Base-by-base conservation (phyloP, 1,140 invertebrate species). In the Sinonovacula constricta region DNA sequence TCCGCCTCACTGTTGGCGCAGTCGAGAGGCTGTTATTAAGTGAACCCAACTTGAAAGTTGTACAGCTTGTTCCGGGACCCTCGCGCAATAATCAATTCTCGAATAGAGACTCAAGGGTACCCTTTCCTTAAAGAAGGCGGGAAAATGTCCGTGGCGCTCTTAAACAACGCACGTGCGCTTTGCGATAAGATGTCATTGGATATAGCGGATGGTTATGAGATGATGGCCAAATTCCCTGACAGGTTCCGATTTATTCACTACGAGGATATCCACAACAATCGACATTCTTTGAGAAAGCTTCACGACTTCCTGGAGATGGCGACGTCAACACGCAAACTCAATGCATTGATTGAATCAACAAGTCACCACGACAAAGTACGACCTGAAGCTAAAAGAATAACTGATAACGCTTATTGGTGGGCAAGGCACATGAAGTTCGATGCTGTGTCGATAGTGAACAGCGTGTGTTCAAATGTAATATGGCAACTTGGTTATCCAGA, bases 51-150 rank as follows among this genome's bases (percentile, higher is more conserved):
- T 31, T 76, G 22, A 76, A 76, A 66, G 63, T 57, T 22, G 28
- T 76, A 28, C 72, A 76, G n/a, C 54, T 39, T 76, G 3, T 76
- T 76, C 51, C 62, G 72, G 12, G 72, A 76, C 39, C 72, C 72
- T 0, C 28, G 72, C 14, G 72, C 60, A 15, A 31, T 76, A 31
- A 66, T 66, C 14, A 31, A 67, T 56, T 76, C 72, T 24, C 49
- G 72, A 14, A 24, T 76, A 30, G 57, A 74, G 30, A 74, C 70
- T 15, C 39, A 62, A 39, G 72, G 63, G 0, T 66, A 57, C 57
- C 49, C 49, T 1, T 33, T 67, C 14, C 26, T 51, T 30, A 26
- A 14, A 22, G 33, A n/a, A 3, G 22, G 3, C 0, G 15, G 24
- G n/a, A n/a, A n/a, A n/a, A n/a, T 49, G 14, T 28, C 18, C 18